These are phyloP conservation scores for Patella caerulea DNA, from an alignment of 2,888 invertebrate species.

Conservation along the genomic window DNA sequence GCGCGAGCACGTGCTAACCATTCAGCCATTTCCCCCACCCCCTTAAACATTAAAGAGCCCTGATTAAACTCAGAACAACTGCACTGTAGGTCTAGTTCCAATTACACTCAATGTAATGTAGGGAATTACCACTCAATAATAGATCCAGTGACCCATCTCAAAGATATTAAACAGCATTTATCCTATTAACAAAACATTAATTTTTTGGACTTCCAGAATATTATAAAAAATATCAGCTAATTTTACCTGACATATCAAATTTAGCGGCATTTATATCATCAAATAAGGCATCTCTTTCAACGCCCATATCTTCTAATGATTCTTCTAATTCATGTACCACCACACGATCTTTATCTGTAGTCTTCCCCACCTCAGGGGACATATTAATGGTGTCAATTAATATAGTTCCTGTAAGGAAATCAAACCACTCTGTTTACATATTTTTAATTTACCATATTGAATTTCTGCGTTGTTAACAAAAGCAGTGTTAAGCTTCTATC, in stretches of 20 bases:
- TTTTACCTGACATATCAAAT: constrained; percentile 76
- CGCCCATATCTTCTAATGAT: constrained; percentile 23
- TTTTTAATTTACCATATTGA: background rate
- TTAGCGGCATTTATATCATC: constrained; percentile 78
- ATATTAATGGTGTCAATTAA: constrained; percentile 87
- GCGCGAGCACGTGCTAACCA: too few species aligned
- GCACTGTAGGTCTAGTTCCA: too few species aligned
- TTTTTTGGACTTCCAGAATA: background rate
- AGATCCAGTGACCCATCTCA: background rate
- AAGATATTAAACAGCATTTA: constrained; percentile 6
- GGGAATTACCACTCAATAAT: too few species aligned
- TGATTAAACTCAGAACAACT: too few species aligned
- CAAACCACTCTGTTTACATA: constrained; percentile 3
- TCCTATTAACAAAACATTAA: background rate
- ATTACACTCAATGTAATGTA: too few species aligned
- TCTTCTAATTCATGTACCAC: constrained; percentile 74
- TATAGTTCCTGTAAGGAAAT: constrained; percentile 78
- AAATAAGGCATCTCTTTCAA: constrained; percentile 74
- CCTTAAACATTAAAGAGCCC: too few species aligned
- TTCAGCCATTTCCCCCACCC: too few species aligned
- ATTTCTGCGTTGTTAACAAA: background rate
- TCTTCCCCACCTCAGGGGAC: constrained; percentile 78
- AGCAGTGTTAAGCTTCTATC: too few species aligned
- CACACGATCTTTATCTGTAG: constrained; percentile 78
- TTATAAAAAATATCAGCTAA: constrained; percentile 37